These are phyloP conservation scores for Lasioglossum calceatum DNA, from an alignment of 2,888 invertebrate species.

Conservation along the genomic window DNA sequence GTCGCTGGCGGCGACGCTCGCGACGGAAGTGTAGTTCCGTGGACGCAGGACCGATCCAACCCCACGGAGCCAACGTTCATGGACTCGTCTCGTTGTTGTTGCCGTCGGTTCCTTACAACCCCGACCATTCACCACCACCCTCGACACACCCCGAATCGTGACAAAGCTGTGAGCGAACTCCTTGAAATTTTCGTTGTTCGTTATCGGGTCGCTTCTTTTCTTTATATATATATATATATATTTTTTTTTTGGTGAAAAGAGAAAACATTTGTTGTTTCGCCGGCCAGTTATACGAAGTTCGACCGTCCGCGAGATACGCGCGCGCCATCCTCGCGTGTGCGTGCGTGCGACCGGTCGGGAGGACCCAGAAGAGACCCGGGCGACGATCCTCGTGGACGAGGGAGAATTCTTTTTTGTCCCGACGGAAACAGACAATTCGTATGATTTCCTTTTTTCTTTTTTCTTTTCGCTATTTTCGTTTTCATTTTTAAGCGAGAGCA, in stretches of 20 bases:
- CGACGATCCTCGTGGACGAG: conserved; percentile 31
- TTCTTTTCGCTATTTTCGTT: background rate
- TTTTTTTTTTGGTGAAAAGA: background rate
- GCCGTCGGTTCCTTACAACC: background rate
- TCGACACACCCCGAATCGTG: conserved; percentile 6
- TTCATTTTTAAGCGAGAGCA: conserved; percentile 19
- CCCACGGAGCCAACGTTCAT: conserved; percentile 4
- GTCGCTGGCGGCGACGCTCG: conserved; percentile 86
- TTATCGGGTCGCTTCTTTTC: background rate
- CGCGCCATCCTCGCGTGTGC: background rate
- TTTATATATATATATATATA: background rate
- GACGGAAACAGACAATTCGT: conserved; percentile 17
- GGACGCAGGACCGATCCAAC: background rate
- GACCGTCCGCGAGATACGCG: background rate
- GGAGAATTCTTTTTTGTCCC: conserved; percentile 12
- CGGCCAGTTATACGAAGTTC: background rate
- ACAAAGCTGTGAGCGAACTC: conserved; percentile 19
- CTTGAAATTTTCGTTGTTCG: conserved; percentile 19
- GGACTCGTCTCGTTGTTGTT: conserved; percentile 2
- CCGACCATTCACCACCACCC: background rate
- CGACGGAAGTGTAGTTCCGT: conserved; percentile 90
- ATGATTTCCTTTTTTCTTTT: background rate
- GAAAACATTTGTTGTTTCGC: background rate
- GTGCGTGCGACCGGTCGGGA: background rate
- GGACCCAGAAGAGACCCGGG: background rate